These are phyloP conservation scores for Catonia carolina DNA, from an alignment of 2,888 invertebrate species.

Conservation along the genomic window DNA sequence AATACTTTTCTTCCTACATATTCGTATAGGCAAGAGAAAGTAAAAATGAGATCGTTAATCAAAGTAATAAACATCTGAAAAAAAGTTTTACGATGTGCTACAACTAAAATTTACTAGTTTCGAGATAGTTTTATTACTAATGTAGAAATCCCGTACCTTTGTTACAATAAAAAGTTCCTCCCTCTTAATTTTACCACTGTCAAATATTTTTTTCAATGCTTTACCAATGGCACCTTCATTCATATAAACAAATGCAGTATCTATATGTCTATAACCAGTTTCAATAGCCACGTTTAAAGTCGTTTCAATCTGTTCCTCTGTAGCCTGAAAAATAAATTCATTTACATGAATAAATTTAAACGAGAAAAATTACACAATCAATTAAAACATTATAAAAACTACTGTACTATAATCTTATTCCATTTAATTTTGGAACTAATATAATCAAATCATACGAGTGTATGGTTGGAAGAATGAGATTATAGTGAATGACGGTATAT, in stretches of 20 bases:
- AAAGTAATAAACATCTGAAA: no score
- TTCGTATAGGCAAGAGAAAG: no score
- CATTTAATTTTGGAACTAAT: background rate
- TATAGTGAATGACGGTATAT: no score
- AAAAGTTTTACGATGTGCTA: no score
- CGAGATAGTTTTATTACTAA: no score
- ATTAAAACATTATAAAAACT: background rate
- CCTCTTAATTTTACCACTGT: constrained; percentile 55
- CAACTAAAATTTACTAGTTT: no score
- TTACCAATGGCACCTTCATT: constrained; percentile 70
- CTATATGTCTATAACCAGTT: constrained; percentile 67
- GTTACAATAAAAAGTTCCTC: constrained; percentile 72
- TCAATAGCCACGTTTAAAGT: constrained; percentile 59
- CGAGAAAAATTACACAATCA: background rate
- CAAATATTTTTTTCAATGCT: constrained; percentile 59
- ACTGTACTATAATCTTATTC: background rate
- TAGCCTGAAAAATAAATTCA: constrained; percentile 53
- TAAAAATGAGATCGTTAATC: no score
- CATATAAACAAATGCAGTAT: constrained; percentile 72
- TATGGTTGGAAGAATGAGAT: no score
- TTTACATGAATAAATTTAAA: background rate
- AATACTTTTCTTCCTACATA: no score
- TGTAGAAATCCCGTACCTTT: no score
- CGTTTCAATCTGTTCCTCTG: constrained; percentile 55
- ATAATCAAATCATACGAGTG: no score